Evolutionary conservation across 2,113 vertebrate genomes (phyloP), one percentile per base, ranked within the genome.

Genomic region (Cettia cetti): DNA sequence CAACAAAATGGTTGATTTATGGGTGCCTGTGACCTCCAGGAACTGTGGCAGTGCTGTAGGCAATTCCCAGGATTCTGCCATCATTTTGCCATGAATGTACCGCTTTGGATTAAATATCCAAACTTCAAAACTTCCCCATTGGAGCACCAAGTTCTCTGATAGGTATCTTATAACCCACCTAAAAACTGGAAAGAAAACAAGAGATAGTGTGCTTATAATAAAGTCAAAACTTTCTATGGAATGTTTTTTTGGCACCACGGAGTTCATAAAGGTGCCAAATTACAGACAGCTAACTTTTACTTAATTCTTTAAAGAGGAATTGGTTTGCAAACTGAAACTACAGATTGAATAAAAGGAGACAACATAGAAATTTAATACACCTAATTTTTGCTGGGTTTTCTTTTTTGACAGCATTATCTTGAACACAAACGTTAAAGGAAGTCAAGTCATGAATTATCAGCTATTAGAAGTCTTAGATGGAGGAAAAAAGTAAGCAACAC

Each of bases 21-120:
- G 8, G 5, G 11, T 66, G 15, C 7, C 37, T 44, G 13, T 0
- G 2, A 35, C 4, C 24, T n/a, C 37, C 5, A 21, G n/a, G 21
- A 88, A 30, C n/a, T 40, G 10, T 4, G 4, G 30, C 39, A 52
- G 22, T 44, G 30, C 19, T 82, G 57, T 14, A 63, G 19, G 26
- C 17, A 39, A 24, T 42, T 91, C 52, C n/a, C 14, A 89, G 35
- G 8, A 49, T 87, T 87, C 49, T 69, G 49, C 13, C 42, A 71
- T 44, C 6, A 24, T 54, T 81, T 90, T 2, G 2, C 24, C 18
- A 45, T 53, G 13, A n/a, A 7, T 49, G 13, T 49, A 47, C 31
- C 3, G 0, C 10, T 78, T 16, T 26, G 33, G 22, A 84, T 61
- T 23, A 52, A 78, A 77, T 53, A 12, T 28, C 13, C 7, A 74